Evolutionary conservation across 2,888 invertebrate genomes (phyloP), one percentile per base, ranked within the genome.

Genomic region (Tenodera sinensis): DNA sequence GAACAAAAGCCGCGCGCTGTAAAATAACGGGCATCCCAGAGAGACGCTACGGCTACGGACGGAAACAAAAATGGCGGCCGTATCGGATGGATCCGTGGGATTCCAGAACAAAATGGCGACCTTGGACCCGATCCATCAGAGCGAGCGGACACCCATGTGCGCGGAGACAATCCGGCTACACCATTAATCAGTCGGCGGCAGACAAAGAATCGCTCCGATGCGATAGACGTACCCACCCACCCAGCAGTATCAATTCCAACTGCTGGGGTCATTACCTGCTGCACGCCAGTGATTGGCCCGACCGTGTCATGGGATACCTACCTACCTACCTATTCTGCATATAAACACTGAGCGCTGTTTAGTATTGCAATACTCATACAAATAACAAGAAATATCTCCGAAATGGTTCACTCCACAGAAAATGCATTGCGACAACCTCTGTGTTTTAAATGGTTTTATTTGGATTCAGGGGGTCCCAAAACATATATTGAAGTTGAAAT

Each of bases 181-280:
- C 87, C 82, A 87, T 87, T 87, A 87, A 87, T 87, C 87, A 87
- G 42, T 28, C 28, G 12, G 87, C 87, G 87, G 87, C 82, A 87
- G 82, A 87, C 87, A 87, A 87, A 87, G 87, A 14, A 83, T 82
- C n/a, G 28, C n/a, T 27, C 4, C 6, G 54, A 54, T 42, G 6
- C 6, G 54, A 54, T 42, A 47, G 42, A 83, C 87, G 82, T 87
- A 83, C 83, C 87, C 54, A 71, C 54, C 54, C 54, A 71, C 54
- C 54, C 54, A 20, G 54, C 54, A 3, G 54, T 71, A 71, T 71
- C 54, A 71, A 71, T 71, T 71, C 54, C 54, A 71, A 71, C 54
- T 71, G 54, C 54, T 20, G 54, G 4, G 54, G 54, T 71, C 54
- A 71, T 71, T 71, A 71, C 54, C n/a, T n/a, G n/a, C n/a, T 3